Evolutionary conservation across 2,113 vertebrate genomes (phyloP).

Genomic region (Ophthalmotilapia sp.): DNA sequence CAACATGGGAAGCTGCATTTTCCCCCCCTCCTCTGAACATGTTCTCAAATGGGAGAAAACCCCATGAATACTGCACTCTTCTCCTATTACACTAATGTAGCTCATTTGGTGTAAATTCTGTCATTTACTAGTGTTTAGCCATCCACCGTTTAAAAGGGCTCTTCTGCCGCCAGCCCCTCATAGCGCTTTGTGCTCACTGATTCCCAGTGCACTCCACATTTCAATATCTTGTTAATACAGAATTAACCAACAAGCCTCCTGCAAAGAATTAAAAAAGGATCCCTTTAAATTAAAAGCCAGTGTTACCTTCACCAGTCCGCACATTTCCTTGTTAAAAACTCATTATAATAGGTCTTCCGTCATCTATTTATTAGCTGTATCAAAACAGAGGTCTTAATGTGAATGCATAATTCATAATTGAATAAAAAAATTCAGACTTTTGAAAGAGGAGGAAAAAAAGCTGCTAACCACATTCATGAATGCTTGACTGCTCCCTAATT

Average conservation of each 20-base stretch:
- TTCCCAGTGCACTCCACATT: constrained; percentile 57
- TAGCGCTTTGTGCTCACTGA: constrained; percentile 38
- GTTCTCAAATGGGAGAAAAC: constrained; percentile 25
- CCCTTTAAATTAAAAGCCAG: constrained; percentile 67
- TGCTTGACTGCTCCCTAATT: constrained; percentile 69
- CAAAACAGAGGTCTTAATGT: constrained; percentile 70
- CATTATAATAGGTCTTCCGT: constrained; percentile 64
- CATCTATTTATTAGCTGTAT: constrained; percentile 71
- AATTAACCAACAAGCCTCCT: constrained; percentile 63
- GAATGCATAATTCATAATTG: constrained; percentile 66
- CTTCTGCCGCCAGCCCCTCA: constrained; percentile 35
- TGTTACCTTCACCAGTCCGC: constrained; percentile 48
- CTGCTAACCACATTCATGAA: constrained; percentile 67
- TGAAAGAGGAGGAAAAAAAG: constrained; percentile 29
- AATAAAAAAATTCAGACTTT: constrained; percentile 50
- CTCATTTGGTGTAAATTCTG: constrained; percentile 62
- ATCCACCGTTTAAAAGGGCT: constrained; percentile 45
- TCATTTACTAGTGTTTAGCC: constrained; percentile 65
- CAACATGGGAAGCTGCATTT: neutral
- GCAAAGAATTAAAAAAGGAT: constrained; percentile 55
- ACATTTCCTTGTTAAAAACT: constrained; percentile 69
- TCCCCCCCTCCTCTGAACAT: neutral
- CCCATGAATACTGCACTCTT: constrained; percentile 27
- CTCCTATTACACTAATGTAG: constrained; percentile 57
- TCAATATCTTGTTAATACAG: constrained; percentile 71